Evolutionary conservation across 2,888 invertebrate genomes (phyloP), one percentile per base, ranked within the genome.

Genomic region (Andrena hattorfiana): DNA sequence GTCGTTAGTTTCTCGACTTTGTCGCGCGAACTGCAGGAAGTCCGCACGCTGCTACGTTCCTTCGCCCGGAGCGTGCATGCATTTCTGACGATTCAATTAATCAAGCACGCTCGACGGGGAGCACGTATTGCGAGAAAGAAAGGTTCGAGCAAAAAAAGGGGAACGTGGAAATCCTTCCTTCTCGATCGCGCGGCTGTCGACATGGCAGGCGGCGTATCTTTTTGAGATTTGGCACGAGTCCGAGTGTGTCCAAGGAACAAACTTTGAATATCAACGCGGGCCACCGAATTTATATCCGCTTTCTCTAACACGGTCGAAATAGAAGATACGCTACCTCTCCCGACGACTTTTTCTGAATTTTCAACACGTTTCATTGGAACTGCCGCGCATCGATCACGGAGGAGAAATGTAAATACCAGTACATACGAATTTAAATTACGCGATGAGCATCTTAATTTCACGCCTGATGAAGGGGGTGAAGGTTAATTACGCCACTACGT

Each of bases 221-320:
- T 48, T 48, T 10, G 23, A 59, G 74, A 66, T 76, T 76, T 64
- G 63, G 54, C 70, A 70, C 20, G 20, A 8, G 26, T 20, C 28
- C 42, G 51, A 10, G 49, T 10, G 48, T 26, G 54, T 68, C n/a
- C 62, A 8, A n/a, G 42, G 23, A 30, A 63, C 48, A 30, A 48
- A 16, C 51, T 48, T 67, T 49, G 59, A 74, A 60, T 74, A 74
- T 56, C 49, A 67, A 74, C 48, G 10, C 16, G 59, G 51, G 10
- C 35, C 3, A 54, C 16, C 23, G 10, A 51, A 60, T 48, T 60
- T 71, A 7, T 35, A 48, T 60, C 8, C 59, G 62, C 13, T 59
- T 56, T 20, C 56, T 59, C 48, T 16, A 5, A 13, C 60, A 13
- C 56, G 56, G 56, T 4, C 56, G 56, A 26, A 26, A 23, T 26